Evolutionary conservation across 2,797 vertebrate genomes (phyloP).

Genomic region (Picus viridis): DNA sequence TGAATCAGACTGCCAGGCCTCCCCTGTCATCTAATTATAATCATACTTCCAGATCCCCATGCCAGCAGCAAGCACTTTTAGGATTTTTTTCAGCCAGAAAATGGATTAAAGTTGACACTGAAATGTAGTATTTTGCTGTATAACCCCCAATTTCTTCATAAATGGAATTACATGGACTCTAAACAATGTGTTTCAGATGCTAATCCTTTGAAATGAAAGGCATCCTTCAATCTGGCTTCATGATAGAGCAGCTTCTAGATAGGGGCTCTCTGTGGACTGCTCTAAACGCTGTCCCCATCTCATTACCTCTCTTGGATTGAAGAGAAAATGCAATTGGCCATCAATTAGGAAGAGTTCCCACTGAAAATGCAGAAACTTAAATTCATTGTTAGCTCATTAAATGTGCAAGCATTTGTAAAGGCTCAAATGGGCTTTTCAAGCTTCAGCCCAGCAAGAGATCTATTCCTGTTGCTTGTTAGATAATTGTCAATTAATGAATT

Average conservation of each 20-base stretch:
- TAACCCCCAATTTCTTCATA: not conserved
- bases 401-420: not conserved
- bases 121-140: not conserved
- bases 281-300: not conserved
- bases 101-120: not conserved
- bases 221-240: not conserved
- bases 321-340: not conserved
- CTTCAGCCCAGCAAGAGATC: slow-evolving; percentile 15
- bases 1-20: not conserved
- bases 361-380: slow-evolving; percentile 24
- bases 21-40: not conserved
- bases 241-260: not conserved
- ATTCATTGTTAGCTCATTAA: slow-evolving; percentile 41
- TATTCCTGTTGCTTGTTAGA: slow-evolving; percentile 25
- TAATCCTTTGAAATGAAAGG: not conserved
- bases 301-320: not conserved
- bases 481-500: slow-evolving; percentile 11
- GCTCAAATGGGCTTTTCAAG: slow-evolving; percentile 33
- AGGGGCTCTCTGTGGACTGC: not conserved
- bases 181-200: not conserved
- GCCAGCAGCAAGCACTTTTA: not conserved
- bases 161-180: not conserved
- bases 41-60: not conserved
- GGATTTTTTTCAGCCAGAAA: not conserved
- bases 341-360: slow-evolving; percentile 42